Base-by-base conservation (phyloP, 1,140 invertebrate genomes). In the Latrodectus geometricus region DNA sequence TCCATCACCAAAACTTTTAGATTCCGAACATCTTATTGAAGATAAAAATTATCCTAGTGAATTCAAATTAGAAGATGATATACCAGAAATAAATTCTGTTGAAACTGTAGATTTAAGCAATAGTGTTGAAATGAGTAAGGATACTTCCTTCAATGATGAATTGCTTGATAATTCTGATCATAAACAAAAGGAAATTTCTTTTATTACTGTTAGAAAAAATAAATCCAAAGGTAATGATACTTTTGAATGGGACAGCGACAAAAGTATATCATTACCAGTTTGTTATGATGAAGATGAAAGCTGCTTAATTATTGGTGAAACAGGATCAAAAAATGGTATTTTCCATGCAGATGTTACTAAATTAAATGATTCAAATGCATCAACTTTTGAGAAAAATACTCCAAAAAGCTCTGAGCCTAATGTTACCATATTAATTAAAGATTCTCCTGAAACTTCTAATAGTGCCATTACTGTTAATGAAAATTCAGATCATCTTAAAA, bases 201-300 rank as follows among this genome's bases (percentile, higher is more conserved):
- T 82, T 77, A 77, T 87, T 17, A 88, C 88, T 21, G 15, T 86
- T 21, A 50, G 83, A n/a, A 74, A 86, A 54, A 74, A 81, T 49
- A 15, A 68, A 35, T 50, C 49, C 20, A 15, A 20, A 61, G 65
- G 20, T 20, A 68, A 78, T 78, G 50, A 80, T 52, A 15, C 49
- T 17, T 86, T 52, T 21, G 73, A 72, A 9, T 88, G 83, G 88
- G 83, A 88, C 14, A 84, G 81, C 73, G 87, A 88, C 35, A 84
- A 88, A 14, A 88, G 81, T 69, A n/a, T 79, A 56, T 73, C 81
- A 35, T 21, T 68, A 9, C 73, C 52, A 4, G 4, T 21, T 8
- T 81, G 20, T 75, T 35, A 23, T 65, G 68, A 77, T 54, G 52
- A 73, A 65, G 77, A 86, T 56, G 81, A 84, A 12, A 75, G 68